Evolutionary conservation across 2,888 invertebrate species (phyloP).

Genomic region (Trachelus tabidus): DNA sequence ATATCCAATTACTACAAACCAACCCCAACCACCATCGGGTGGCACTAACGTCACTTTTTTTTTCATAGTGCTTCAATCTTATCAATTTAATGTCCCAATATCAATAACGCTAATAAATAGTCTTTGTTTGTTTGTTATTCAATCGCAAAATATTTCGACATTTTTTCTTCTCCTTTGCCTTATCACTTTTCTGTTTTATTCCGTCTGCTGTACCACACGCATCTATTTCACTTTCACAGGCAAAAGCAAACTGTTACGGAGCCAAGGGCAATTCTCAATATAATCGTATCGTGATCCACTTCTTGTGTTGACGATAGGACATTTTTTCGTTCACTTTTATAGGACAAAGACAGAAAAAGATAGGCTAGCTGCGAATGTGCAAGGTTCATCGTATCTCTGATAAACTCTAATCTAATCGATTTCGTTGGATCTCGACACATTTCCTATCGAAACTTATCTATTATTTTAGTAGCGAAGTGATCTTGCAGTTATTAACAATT

Average conservation of each 20-base stretch:
- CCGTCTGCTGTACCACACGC: background rate
- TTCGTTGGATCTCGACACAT: background rate
- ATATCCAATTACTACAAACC: slow-evolving; percentile 73
- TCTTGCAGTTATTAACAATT: background rate
- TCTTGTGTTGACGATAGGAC: background rate
- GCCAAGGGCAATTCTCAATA: background rate
- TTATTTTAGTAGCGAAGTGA: background rate
- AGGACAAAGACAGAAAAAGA: background rate
- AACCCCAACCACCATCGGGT: slow-evolving; percentile 76
- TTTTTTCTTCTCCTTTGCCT: background rate
- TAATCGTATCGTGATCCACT: background rate
- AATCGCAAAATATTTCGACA: background rate
- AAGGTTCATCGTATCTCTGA: background rate
- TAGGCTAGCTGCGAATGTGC: background rate
- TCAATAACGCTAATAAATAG: background rate
- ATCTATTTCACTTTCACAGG: background rate
- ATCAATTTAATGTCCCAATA: background rate
- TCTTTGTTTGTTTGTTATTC: background rate
- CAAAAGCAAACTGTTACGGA: background rate
- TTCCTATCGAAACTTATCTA: background rate
- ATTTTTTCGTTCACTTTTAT: background rate
- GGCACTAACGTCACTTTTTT: slow-evolving; percentile 62
- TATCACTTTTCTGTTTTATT: background rate
- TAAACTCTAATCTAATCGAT: background rate
- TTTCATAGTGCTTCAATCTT: background rate